A percentile compares a stretch with the other conserved stretches of the same genome.
Evolutionary conservation across 2,797 vertebrate genomes (phyloP).

Genomic region (Argya squamiceps): DNA sequence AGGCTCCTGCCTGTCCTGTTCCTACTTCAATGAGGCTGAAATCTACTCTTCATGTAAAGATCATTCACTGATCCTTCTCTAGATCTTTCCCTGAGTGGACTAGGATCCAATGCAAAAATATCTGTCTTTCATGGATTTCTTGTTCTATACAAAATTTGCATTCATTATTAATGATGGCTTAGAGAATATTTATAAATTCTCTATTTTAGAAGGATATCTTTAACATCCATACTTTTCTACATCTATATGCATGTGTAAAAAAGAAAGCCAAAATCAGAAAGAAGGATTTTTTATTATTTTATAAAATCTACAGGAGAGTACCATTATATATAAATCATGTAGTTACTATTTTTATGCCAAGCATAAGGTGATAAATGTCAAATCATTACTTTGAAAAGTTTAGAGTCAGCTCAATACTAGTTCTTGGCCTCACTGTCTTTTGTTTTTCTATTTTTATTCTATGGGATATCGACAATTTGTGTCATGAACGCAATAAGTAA

Average conservation of each 20-base stretch:
- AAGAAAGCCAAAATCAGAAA: neutral
- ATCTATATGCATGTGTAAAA: neutral
- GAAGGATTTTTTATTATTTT: neutral
- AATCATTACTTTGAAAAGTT: neutral
- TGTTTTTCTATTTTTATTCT: neutral
- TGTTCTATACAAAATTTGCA: neutral
- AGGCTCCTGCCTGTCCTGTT: neutral
- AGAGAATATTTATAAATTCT: neutral
- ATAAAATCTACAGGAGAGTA: neutral
- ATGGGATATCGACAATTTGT: neutral
- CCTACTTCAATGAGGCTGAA: neutral
- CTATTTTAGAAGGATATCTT: neutral
- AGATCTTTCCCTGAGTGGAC: neutral
- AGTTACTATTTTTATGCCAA: neutral
- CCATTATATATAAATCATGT: neutral
- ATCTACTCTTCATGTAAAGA: neutral
- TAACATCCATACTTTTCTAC: neutral
- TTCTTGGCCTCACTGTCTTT: neutral
- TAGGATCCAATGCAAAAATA: neutral
- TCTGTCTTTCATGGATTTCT: neutral
- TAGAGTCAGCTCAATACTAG: neutral
- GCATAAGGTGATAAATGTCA: neutral
- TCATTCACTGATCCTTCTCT: neutral
- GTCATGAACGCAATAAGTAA: neutral
- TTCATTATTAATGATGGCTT: neutral